Percentiles rank a stretch among this genome's conserved stretches.
Conservation (phyloP, 1,140 invertebrate species). For the Proctacanthus coquilletti region DNA sequence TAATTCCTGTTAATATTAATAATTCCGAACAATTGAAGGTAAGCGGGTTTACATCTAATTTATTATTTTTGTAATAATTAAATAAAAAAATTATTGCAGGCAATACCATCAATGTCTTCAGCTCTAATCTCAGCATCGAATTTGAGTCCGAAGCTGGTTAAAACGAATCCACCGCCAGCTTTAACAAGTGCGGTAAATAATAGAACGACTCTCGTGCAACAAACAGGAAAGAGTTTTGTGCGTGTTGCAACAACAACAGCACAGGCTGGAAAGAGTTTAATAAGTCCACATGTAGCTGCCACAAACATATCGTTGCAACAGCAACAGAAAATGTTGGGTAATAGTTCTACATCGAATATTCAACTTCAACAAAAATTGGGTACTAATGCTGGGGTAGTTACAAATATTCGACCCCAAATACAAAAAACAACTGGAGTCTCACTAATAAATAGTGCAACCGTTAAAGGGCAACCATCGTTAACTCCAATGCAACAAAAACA, state of each 20-base stretch:
- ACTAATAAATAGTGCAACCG: constrained; percentile 2
- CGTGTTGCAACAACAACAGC: neutral
- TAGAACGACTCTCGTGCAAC: neutral
- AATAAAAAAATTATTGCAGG: neutral
- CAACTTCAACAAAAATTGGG: too few species aligned
- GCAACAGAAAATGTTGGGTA: constrained; percentile 16
- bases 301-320: constrained; percentile 3
- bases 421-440: constrained; percentile 3
- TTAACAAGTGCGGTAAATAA: neutral
- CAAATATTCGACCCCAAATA: constrained; percentile 10
- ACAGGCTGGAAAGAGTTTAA: constrained; percentile 4
- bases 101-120: neutral
- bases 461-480: constrained; percentile 15
- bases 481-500: constrained; percentile 22
- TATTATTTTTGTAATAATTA: neutral
- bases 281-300: constrained; percentile 2
- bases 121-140: neutral
- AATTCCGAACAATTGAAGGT: neutral
- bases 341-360: constrained; percentile 7
- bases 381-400: too few species aligned
- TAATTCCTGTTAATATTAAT: constrained; percentile 9
- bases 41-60: neutral
- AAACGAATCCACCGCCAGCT: neutral
- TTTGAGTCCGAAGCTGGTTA: neutral
- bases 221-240: neutral